These are phyloP conservation scores for Naja naja DNA, from an alignment of 2,113 vertebrate species.

Conservation along the genomic window DNA sequence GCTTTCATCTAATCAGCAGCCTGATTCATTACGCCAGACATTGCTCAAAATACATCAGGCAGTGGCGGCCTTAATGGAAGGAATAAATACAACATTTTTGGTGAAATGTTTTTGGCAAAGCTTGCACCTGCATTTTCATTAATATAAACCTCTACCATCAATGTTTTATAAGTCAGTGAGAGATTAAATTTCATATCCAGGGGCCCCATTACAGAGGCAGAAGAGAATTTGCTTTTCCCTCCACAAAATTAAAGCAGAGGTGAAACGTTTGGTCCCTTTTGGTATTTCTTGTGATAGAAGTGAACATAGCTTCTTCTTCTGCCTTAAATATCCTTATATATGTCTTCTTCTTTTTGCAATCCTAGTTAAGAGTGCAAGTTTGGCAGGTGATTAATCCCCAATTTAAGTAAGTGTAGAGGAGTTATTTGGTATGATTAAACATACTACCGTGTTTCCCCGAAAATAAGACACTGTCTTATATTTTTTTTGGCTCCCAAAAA, in stretches of 20 bases:
- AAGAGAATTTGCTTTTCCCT: slow-evolving; percentile 4
- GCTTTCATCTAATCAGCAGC: slow-evolving; percentile 43
- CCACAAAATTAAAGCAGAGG: slow-evolving; percentile 35
- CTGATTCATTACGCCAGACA: slow-evolving; percentile 55
- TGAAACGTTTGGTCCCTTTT: slow-evolving; percentile 20
- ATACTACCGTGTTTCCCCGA: too few relatives aligned
- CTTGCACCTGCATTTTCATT: slow-evolving; percentile 44
- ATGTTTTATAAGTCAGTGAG: slow-evolving; percentile 40
- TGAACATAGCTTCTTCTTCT: slow-evolving; percentile 15
- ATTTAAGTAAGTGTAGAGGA: neutral
- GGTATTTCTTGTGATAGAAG: slow-evolving; percentile 23
- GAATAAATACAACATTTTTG: slow-evolving; percentile 46
- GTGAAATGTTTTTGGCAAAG: slow-evolving; percentile 30
- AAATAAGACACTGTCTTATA: too few relatives aligned
- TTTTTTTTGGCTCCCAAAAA: too few relatives aligned
- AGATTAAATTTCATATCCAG: slow-evolving; percentile 45
- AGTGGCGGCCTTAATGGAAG: slow-evolving; percentile 54
- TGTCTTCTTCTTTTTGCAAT: neutral
- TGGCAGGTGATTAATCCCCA: slow-evolving; percentile 19
- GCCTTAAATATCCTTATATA: slow-evolving; percentile 29
- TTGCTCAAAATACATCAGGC: slow-evolving; percentile 43
- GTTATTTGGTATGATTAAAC: slow-evolving; percentile 22
- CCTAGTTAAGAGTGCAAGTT: slow-evolving; percentile 3
- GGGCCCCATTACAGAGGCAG: slow-evolving; percentile 23
- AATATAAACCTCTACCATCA: slow-evolving; percentile 52